Evolutionary conservation across 2,797 vertebrate species (phyloP), one percentile per base, ranked within the genome.

Genomic region (Garrulus glandarius): DNA sequence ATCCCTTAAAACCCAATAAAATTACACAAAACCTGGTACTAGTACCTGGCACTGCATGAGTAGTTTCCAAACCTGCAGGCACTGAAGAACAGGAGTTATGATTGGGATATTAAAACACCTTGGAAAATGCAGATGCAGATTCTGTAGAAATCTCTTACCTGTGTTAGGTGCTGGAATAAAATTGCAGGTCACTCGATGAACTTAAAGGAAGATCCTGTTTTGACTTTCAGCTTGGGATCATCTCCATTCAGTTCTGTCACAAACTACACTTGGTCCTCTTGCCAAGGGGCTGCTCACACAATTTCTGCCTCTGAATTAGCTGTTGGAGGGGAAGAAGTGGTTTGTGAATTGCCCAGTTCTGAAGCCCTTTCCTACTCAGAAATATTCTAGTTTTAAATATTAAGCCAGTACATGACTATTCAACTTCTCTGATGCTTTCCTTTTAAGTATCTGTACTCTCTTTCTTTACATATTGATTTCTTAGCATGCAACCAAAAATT

Each of bases 161-260:
- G 70, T 76, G 53, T 59, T 34, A 72, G 56, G 41, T 0, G 30
- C 72, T 49, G 59, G 63, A 76, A 71, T 56, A 56, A 75, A 90
- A 67, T 3, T 27, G 84, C 77, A 92, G 79, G 61, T 88, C 44
- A 53, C 89, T 69, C 16, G 0, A 36, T 36, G 76, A 82, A 60
- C 52, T 91, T 57, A 10, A 56, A 75, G 41, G 81, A 83, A 80
- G 89, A 88, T 90, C 41, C 53, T 76, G 21, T 76, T 89, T 59
- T 63, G 70, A 70, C 70, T 95, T 93, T 93, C 90, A 96, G 92
- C 90, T 91, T 43, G 95, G 84, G 92, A 94, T 91, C 95, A 95
- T 96, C 87, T 95, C 94, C 91, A 69, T 36, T 67, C 76, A 82
- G 2, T 86, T 94, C 84, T 60, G 87, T 43, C 89, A 81, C 72